phyloP scores from a whole-genome alignment of 1,140 invertebrate species.

The Himalopsyche phryganea region DNA sequence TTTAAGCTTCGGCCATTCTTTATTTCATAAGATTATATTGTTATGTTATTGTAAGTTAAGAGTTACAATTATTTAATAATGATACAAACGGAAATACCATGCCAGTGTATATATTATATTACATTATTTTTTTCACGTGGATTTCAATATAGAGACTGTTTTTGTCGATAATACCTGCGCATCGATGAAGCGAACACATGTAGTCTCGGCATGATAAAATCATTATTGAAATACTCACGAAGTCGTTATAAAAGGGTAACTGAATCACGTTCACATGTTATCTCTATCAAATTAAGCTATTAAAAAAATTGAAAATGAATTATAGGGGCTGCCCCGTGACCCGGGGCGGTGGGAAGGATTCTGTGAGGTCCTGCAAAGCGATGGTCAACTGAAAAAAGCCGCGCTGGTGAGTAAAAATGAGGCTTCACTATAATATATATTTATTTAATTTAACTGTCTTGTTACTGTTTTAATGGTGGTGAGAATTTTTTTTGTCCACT shows the following conservation, averaged over 20 bases:
- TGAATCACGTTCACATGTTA: neutral
- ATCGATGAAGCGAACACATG: neutral
- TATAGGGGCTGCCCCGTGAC: conserved; percentile 20
- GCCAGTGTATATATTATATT: neutral
- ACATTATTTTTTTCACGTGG: neutral
- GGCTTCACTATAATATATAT: too few relatives aligned
- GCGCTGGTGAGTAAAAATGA: too few relatives aligned
- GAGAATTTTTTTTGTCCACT: too few relatives aligned
- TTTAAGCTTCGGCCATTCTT: too few relatives aligned
- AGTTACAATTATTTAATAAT: too few relatives aligned
- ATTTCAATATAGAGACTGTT: neutral
- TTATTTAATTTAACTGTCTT: too few relatives aligned
- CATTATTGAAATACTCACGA: neutral
- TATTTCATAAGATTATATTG: too few relatives aligned
- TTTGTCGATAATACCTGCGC: neutral
- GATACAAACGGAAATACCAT: neutral
- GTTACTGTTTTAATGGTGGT: too few relatives aligned
- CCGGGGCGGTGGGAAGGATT: conserved; percentile 6
- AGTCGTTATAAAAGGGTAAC: neutral
- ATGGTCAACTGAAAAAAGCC: too few relatives aligned
- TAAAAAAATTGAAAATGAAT: conserved; percentile 31
- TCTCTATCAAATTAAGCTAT: conserved; percentile 31
- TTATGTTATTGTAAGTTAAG: too few relatives aligned
- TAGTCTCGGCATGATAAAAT: conserved; percentile 3
- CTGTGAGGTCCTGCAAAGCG: conserved; percentile 17